Base-by-base conservation (phyloP, 2,888 invertebrate species). In the Agriopis marginaria region DNA sequence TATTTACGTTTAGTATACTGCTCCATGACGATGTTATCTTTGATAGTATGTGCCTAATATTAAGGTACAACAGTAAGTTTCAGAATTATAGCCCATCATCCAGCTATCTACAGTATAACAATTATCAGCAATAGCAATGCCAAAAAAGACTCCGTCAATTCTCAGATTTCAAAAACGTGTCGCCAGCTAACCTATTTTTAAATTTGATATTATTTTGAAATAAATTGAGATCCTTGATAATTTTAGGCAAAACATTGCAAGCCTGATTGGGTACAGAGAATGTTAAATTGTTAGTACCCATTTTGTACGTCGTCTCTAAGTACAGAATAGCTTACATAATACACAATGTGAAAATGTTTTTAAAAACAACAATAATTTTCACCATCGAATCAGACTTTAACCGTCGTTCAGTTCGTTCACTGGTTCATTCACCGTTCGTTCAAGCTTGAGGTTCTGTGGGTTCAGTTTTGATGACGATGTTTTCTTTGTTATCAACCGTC, bases 381-480 rank as follows among this genome's bases (percentile, higher is more conserved):
- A 12, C 23, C 58, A 45, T 23, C 45, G 44, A 58, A 45, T 58
- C 45, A 47, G 58, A 58, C 58, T 32, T 12, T 49, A 50, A 58
- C 40, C 56, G 56, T 49, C 14, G 9, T 60, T 68, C 68, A 74
- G 45, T 39, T 71, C 72, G 63, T 17, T 63, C 66, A 66, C 63
- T 77, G 72, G 62, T 23, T 61, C 66, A 66, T 64, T 79, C 72
- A 63, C 40, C 73, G 63, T 10, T 72, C 63, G 49, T 66, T 71
- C 58, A 45, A 42, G 54, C 65, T 39, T 32, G 32, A 32, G 32
- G 32, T 1, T 66, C 50, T 49, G 85, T 12, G 23, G 62, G 82
- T 73, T 88, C 88, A 51, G 82, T 67, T 65, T 89, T 86, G 12
- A 87, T 11, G 4, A 86, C 79, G n/a, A 77, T 63, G 60, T 82